Evolutionary conservation across 2,888 invertebrate species (phyloP), one percentile per base, ranked within the genome.

Genomic region (Paralinhomoeus sp.): DNA sequence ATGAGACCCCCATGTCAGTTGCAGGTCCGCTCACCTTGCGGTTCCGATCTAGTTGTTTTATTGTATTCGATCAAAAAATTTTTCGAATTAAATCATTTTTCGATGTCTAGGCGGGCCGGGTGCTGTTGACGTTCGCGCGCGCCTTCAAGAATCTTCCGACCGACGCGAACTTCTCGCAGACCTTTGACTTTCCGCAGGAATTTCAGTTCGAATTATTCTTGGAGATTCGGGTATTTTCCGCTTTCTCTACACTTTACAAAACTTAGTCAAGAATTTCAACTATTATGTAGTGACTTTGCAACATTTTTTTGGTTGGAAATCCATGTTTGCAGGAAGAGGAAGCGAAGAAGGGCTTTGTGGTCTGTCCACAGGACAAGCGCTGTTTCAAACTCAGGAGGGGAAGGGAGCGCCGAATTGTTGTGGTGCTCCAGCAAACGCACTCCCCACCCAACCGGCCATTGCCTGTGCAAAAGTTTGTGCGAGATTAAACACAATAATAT

Each of bases 141-240:
- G 89, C 89, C 23, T 91, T 91, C 65, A 80, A 83, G 58, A 75
- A 35, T 5, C 9, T 35, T 17, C 3, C 3, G 12, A 12, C n/a
- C 3, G n/a, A 17, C 37, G 27, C 24, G 18, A 18, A 33, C 35
- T 2, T 17, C 12, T 18, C 36, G 9, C 15, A 5, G 2, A 20
- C 18, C 7, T 3, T 21, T 21, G 3, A 18, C 5, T 13, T n/a
- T 13, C 3, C 41, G 15, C 56, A 57, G 33, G 75, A 80, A 62
- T 82, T 81, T 60, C 77, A 81, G 43, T 80, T 89, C 55, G 82
- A 85, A 62, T 83, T 87, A 42, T 78, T 78, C 43, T 70, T 93
- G 51, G 91, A 93, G 64, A 81, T 93, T 50, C 81, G 61, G 46
- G 57, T 54, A n/a, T n/a, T n/a, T n/a, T n/a, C n/a, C n/a, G n/a